Conservation (phyloP, 2,797 vertebrate species). For the Nannoperca australis region DNA sequence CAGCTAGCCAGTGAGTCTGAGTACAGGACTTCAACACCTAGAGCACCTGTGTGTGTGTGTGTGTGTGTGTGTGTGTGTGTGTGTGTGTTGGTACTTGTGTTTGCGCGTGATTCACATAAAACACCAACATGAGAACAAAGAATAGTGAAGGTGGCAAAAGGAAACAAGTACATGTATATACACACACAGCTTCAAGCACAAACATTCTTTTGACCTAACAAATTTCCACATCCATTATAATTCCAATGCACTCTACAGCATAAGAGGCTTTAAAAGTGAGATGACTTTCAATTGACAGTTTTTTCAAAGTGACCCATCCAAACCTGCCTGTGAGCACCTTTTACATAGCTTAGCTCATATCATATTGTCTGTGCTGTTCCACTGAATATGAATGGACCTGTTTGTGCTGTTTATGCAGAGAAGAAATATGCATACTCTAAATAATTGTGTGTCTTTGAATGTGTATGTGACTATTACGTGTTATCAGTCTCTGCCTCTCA, state of each 20-base stretch:
- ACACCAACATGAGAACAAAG: constrained; percentile 23
- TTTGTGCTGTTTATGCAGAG: not conserved
- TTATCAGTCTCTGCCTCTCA: constrained; percentile 37
- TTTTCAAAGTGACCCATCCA: constrained; percentile 20
- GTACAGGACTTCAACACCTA: constrained; percentile 37
- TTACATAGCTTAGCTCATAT: constrained; percentile 14
- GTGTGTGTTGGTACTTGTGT: constrained; percentile 17
- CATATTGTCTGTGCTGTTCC: constrained; percentile 33
- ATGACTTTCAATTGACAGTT: constrained; percentile 42
- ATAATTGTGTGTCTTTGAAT: constrained; percentile 25
- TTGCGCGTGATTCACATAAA: constrained; percentile 30
- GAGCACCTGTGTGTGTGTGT: constrained; percentile 37
- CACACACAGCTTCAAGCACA: constrained; percentile 32
- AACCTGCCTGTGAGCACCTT: constrained; percentile 22
- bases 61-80: constrained; percentile 26
- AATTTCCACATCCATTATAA: constrained; percentile 48
- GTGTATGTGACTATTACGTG: constrained; percentile 25
- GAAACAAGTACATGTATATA: constrained; percentile 6
- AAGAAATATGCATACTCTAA: constrained; percentile 4
- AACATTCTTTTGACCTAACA: constrained; percentile 40
- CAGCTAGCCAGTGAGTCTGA: constrained; percentile 70
- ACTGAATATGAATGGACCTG: constrained; percentile 28
- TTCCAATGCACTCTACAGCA: constrained; percentile 14
- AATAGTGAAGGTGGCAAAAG: constrained; percentile 24
- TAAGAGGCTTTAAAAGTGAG: constrained; percentile 26